Percentiles rank a stretch among this genome's conserved stretches.
phyloP scores from a whole-genome alignment of 2,113 vertebrate genomes.

The Vulpes vulpes region DNA sequence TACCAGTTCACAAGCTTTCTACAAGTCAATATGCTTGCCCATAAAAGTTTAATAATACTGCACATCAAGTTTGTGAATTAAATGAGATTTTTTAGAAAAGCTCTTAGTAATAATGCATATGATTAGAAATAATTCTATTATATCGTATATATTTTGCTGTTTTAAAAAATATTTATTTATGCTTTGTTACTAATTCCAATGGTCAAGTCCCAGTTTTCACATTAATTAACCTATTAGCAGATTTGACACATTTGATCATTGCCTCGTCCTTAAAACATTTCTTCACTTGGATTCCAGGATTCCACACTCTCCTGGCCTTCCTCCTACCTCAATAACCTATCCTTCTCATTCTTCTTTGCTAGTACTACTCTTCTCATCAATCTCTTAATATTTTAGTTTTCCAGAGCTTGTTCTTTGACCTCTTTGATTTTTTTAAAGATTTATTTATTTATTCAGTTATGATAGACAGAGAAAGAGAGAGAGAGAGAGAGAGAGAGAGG shows the following conservation, averaged over 20 bases:
- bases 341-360: background rate
- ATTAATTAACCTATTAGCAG: background rate
- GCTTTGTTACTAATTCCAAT: background rate
- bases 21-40: background rate
- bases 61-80: conserved; percentile 17
- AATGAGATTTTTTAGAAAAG: background rate
- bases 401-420: no score
- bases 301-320: background rate
- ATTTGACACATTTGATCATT: background rate
- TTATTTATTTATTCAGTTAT: no score
- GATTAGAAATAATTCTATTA: background rate
- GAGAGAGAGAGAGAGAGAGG: no score
- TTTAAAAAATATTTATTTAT: background rate
- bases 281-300: background rate
- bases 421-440: no score
- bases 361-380: background rate
- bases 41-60: background rate
- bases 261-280: background rate
- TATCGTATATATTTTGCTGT: background rate
- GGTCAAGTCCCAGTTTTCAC: background rate
- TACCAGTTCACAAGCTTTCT: background rate
- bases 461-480: no score
- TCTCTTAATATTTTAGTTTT: background rate
- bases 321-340: background rate
- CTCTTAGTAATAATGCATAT: background rate